phyloP scores from a whole-genome alignment of 2,888 invertebrate species.

The Adineta ricciae region DNA sequence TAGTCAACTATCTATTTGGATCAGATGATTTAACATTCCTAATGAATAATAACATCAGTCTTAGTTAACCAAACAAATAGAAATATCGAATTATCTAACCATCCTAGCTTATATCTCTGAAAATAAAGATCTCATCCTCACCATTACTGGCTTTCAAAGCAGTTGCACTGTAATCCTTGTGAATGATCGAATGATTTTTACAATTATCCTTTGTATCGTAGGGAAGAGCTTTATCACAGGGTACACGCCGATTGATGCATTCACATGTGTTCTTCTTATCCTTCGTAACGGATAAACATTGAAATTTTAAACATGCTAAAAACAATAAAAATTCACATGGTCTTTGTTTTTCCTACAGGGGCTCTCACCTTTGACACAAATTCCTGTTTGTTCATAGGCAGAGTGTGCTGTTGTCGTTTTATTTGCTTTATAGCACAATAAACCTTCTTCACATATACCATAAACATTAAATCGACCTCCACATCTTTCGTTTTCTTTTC shows the following conservation, averaged over 20 bases:
- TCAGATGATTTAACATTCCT: too few relatives aligned
- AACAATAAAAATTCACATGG: background rate
- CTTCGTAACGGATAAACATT: background rate
- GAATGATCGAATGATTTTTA: background rate
- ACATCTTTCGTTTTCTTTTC: background rate
- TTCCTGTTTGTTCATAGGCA: background rate
- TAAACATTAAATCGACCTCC: background rate
- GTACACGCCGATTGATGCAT: background rate
- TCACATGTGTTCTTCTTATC: background rate
- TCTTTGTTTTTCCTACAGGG: too few relatives aligned
- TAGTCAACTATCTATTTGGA: too few relatives aligned
- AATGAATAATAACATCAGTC: too few relatives aligned
- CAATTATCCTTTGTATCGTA: background rate
- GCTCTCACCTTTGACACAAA: background rate
- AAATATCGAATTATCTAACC: too few relatives aligned
- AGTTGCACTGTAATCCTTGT: background rate
- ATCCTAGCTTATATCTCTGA: too few relatives aligned
- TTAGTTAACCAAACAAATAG: too few relatives aligned
- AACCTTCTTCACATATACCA: conserved; percentile 11
- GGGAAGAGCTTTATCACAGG: background rate
- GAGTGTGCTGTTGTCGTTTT: background rate
- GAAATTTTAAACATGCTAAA: background rate
- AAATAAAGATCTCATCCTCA: background rate
- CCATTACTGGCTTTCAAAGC: background rate
- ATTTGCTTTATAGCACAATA: background rate